Base-by-base conservation (phyloP, 2,888 invertebrate species). In the Drosophila demipolita region DNA sequence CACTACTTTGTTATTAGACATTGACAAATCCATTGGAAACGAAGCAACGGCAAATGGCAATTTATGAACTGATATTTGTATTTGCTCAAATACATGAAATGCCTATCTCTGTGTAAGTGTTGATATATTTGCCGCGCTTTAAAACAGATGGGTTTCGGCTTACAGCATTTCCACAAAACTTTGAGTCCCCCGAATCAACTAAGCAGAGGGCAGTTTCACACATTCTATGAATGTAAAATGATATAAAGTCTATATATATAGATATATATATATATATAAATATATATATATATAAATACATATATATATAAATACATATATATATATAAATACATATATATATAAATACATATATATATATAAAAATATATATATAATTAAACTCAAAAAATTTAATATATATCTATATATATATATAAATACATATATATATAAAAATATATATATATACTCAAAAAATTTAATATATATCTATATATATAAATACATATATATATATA, bases 81-180 rank as follows among this genome's bases (percentile, higher is more conserved):
- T 68, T 59, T 62, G 49, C 48, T 5, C 45, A 45, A 23, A 8
- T 45, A 8, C 32, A 45, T 17, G 11, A 23, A 23, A 4, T 48
- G 49, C 17, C 12, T 38, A 1, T 26, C n/a, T 49, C 15, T 69
- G 67, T 73, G 58, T 57, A 49, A 64, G 69, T 70, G 77, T 72
- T 45, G 69, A 83, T 86, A 89, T 90, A 83, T 85, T 85, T 86
- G 78, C 64, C 36, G 62, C 60, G 89, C 83, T 83, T 88, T 90
- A 66, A 70, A 75, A 38, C 55, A 80, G 82, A 67, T 65, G 33
- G 36, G 87, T 73, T 83, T 83, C 54, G 60, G 38, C 68, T 84
- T 86, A 80, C 83, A 71, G 66, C 49, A 60, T 73, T 83, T 83
- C 73, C 68, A 75, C 63, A 69, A 57, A 81, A 82, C 64, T 75